Percentiles rank a stretch among this genome's conserved stretches.
Conservation (phyloP, 1,140 invertebrate genomes). For the Drosophila prosaltans region DNA sequence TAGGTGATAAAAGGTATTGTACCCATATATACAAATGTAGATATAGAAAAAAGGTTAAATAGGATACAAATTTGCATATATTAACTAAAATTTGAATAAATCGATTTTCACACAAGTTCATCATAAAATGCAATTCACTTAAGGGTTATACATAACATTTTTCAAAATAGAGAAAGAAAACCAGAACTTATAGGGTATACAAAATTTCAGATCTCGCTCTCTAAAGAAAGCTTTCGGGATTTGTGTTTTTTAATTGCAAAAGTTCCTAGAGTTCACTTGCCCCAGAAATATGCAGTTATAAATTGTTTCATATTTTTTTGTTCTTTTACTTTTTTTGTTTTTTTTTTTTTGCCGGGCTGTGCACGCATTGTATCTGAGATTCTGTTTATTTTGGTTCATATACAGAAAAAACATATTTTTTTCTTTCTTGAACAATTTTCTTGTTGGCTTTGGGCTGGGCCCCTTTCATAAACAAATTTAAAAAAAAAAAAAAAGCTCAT, state of each 20-base stretch:
- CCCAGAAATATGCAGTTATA: conserved; percentile 45
- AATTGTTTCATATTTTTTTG: conserved; percentile 44
- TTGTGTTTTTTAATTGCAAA: conserved; percentile 59
- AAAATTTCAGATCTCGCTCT: neutral
- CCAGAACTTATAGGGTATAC: neutral
- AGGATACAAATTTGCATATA: no score
- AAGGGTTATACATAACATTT: no score
- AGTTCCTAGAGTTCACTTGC: conserved; percentile 60
- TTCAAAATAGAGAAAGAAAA: no score
- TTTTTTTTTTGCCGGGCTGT: conserved; percentile 37
- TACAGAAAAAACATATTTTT: conserved; percentile 26
- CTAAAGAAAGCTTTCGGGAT: conserved; percentile 25
- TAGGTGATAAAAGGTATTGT: no score
- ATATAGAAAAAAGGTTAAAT: no score
- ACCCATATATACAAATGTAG: no score
- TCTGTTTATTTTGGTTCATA: conserved; percentile 60
- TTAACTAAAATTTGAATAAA: no score
- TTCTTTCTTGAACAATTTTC: conserved; percentile 22
- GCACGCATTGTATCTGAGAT: conserved; percentile 44
- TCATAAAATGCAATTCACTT: no score
- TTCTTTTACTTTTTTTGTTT: neutral
- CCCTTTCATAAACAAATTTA: conserved; percentile 53
- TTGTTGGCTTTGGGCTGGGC: conserved; percentile 20
- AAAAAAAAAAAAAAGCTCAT: conserved; percentile 33
- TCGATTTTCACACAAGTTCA: no score